These are phyloP conservation scores for Amazona vittata DNA, from an alignment of 2,113 vertebrate genomes.

Conservation along the genomic window DNA sequence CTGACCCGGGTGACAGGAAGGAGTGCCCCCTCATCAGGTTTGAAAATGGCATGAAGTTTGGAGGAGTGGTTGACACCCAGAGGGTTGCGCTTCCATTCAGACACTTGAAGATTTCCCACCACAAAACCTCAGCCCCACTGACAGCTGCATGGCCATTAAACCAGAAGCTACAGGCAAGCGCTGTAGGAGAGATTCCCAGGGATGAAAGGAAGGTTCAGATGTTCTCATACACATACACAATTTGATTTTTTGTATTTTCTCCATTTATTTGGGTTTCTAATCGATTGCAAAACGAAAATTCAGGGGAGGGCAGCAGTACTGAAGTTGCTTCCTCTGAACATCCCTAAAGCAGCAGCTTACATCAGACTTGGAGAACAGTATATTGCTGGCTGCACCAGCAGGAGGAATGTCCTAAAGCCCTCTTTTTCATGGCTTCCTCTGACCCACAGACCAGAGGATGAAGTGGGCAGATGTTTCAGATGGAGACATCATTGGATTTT, in stretches of 20 bases:
- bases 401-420: neutral
- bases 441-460: neutral
- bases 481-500: neutral
- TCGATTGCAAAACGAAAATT: neutral
- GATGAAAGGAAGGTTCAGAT: neutral
- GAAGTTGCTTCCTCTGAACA: neutral
- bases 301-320: neutral
- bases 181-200: neutral
- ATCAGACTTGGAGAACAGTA: neutral
- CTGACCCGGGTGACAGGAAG: neutral
- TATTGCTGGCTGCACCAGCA: neutral
- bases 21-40: neutral
- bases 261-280: neutral
- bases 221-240: neutral
- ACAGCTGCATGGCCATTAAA: neutral
- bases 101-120: neutral
- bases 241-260: neutral
- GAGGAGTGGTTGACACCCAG: neutral
- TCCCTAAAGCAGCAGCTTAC: neutral
- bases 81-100: neutral
- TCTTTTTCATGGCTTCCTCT: neutral
- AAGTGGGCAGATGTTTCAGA: conserved; percentile 34
- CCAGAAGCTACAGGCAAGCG: neutral
- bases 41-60: neutral
- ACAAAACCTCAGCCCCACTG: neutral